Base-by-base conservation (phyloP, 1,140 invertebrate genomes). In the Patella vulgata region DNA sequence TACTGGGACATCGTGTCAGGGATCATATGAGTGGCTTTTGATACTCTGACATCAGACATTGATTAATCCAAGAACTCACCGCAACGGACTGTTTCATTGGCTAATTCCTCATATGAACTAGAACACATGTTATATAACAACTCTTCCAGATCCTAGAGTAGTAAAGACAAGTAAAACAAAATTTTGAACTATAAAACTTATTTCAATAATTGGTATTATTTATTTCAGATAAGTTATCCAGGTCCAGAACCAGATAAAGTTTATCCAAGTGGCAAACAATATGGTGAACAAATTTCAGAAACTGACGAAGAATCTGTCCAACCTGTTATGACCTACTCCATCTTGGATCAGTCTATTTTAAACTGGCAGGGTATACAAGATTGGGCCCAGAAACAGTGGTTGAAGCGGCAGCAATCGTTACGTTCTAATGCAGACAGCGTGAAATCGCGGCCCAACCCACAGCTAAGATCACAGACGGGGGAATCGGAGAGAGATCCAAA, bases 371-470 rank as follows among this genome's bases (percentile, higher is more conserved):
- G 71, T 33, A 78, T 84, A 21, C 82, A 82, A 70, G 74, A 79
- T 47, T 84, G 82, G 82, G 82, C 82, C 19, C 79, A 82, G 65
- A 81, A 80, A 64, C 77, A 82, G 59, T 82, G 80, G 80, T 68
- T 75, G 17, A 84, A 82, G 59, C 67, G 77, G 8, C 76, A 83
- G 51, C 75, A 78, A 40, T 61, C 73, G 9, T 39, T 68, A 9
- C 55, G 60, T 21, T 68, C 70, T 8, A 68, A 70, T 42, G 50
- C 63, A 42, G 59, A 68, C 61, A 70, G 66, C 31, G 63, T 71
- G 1, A 71, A 73, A 48, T 55, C 62, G 59, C 60, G 63, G 50
- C 47, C 50, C 46, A 42, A 48, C 47, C 52, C 42, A 33, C 28
- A 56, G 50, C 25, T 31, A 30, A 48, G 44, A 51, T n/a, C 36